Evolutionary conservation across 2,797 vertebrate species (phyloP), one percentile per base, ranked within the genome.

Genomic region (Benthosema pterotum): DNA sequence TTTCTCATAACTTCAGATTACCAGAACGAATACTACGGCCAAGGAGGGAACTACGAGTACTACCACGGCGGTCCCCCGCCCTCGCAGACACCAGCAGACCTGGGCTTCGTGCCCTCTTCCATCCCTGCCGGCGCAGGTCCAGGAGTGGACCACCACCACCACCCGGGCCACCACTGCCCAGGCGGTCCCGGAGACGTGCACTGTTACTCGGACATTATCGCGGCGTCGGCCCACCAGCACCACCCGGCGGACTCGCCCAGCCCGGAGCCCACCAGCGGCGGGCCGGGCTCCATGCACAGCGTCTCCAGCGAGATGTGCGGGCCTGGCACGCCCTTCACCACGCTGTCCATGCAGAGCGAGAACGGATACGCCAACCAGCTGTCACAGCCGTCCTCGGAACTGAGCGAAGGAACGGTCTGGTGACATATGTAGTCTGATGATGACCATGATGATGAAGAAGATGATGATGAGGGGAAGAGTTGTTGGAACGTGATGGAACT

Each of bases 401-500:
- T 98, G 88, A 98, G 94, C 28, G 96, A 98, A 86, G 94, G 95
- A 42, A 95, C 96, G 0, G 96, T 96, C 67, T 99, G 96, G 97
- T 98, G 94, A 87, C 22, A 25, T 90, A 81, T 72, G 11, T 32
- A 8, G 32, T 38, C 32, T 38, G 5, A 8, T n/a, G 28, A 42
- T 25, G 22, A n/a, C n/a, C n/a, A n/a, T n/a, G n/a, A n/a, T n/a
- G n/a, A n/a, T n/a, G n/a, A n/a, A n/a, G n/a, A n/a, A n/a, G n/a
- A n/a, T n/a, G n/a, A n/a, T 38, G 5, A 8, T n/a, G 28, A 42
- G 3, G 22, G n/a, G 22, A 19, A n/a, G 55, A 17, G 56, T 25
- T 47, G 4, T 25, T 47, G 4, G 1, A 57, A 68, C 67, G 22
- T 49, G 66, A 63, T 25, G 54, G 25, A 65, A 71, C 71, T 50